These are phyloP conservation scores for Desmophyllum pertusum DNA, from an alignment of 92 coral and sea anemone species.

Conservation along the genomic window DNA sequence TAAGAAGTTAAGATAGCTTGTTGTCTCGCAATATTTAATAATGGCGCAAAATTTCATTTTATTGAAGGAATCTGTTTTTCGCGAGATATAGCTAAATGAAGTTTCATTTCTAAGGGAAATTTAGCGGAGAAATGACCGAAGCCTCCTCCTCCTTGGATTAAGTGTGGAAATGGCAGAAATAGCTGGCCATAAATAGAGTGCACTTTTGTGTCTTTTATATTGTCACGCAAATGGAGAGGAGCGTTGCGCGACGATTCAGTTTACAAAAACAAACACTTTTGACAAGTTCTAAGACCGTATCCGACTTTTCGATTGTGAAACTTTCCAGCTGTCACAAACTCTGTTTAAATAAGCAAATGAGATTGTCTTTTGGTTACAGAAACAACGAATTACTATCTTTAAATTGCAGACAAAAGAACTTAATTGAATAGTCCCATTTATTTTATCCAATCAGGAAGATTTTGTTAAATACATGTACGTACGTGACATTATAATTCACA, in stretches of 20 bases:
- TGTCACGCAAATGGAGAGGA: background rate
- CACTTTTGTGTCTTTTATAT: background rate
- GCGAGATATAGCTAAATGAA: too few species aligned
- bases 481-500: too few species aligned
- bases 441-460: too few species aligned
- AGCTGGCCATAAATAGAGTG: background rate
- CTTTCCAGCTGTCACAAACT: background rate
- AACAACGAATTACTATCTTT: too few species aligned
- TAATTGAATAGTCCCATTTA: too few species aligned
- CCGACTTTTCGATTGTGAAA: background rate
- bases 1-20: background rate
- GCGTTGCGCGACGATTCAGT: background rate
- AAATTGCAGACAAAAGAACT: too few species aligned
- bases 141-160: too few species aligned
- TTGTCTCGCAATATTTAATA: background rate
- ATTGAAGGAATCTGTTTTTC: background rate
- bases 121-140: background rate
- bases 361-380: background rate
- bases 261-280: background rate
- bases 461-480: too few species aligned
- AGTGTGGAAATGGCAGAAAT: background rate
- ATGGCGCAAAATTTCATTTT: background rate
- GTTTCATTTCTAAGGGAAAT: background rate
- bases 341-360: background rate
- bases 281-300: background rate